A percentile compares a stretch with the other conserved stretches of the same genome.
phyloP scores from a whole-genome alignment of 1,140 invertebrate species.

The Zophobas morio region DNA sequence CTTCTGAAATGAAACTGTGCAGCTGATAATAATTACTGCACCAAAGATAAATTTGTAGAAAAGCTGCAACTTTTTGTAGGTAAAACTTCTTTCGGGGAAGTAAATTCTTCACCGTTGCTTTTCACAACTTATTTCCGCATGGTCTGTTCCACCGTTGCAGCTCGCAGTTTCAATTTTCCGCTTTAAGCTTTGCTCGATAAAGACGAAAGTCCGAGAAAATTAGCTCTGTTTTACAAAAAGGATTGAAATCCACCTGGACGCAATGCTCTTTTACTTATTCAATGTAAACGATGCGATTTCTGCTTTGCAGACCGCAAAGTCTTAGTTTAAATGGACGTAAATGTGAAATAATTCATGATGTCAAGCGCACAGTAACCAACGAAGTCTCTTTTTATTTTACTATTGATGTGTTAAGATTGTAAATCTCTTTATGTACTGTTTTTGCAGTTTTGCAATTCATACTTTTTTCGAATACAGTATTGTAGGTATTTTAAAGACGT shows the following conservation, averaged over 20 bases:
- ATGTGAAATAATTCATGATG: background rate
- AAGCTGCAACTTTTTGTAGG: conserved; percentile 22
- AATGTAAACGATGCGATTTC: conserved; percentile 20
- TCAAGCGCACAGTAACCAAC: no score
- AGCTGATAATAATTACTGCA: conserved; percentile 24
- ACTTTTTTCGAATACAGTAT: no score
- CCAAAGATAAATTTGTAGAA: conserved; percentile 27
- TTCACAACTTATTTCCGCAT: conserved; percentile 33
- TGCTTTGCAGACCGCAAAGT: conserved; percentile 21
- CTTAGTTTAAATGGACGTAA: conserved; percentile 3
- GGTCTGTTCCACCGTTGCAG: conserved; percentile 17
- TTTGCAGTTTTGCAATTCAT: no score
- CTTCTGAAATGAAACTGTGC: background rate
- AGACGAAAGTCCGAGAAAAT: conserved; percentile 15
- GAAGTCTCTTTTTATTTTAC: no score
- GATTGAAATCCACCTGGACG: conserved; percentile 39
- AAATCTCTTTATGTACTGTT: no score
- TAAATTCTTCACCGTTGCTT: conserved; percentile 35
- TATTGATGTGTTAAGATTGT: no score
- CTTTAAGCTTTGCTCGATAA: conserved; percentile 29
- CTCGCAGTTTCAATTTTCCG: conserved; percentile 36
- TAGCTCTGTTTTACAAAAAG: conserved; percentile 28
- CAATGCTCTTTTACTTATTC: conserved; percentile 33
- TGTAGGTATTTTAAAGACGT: no score
- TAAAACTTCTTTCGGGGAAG: conserved; percentile 25